Evolutionary conservation across 2,888 invertebrate species (phyloP), one percentile per base, ranked within the genome.

Genomic region (Papilio elwesi): DNA sequence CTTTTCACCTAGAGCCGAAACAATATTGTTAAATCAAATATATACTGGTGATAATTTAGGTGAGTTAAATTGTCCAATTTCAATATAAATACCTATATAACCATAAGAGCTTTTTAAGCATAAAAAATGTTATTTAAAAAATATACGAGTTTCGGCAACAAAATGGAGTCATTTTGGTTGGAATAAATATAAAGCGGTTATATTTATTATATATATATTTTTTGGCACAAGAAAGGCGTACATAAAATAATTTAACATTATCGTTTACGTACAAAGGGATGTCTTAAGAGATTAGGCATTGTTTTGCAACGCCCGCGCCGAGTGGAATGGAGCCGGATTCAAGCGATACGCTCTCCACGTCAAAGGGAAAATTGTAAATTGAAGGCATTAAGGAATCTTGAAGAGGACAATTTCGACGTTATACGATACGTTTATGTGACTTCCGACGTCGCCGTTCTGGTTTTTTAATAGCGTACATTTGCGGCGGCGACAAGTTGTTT

Each of bases 391-490:
- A 55, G 43, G 67, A 51, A 76, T 76, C 71, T 57, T 55, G 69
- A 76, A 73, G 68, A 68, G 59, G 74, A 77, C 75, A 76, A 78
- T 78, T 76, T 76, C 43, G 72, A 69, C 73, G 76, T 73, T 76
- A 75, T 71, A 74, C 75, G 77, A 78, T 77, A 78, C 74, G 72
- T 75, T 78, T 74, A 77, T 76, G 73, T 63, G 68, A 57, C 65
- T 12, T 53, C 68, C 9, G 36, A 55, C 47, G 43, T 26, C 11
- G 62, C 64, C 7, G 36, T 26, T 26, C 26, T 48, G 53, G 11
- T 38, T 55, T 47, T 57, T 70, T 69, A 26, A 63, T 15, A 48
- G 49, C 16, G 55, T 70, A 64, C 26, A 16, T 52, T 55, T 13
- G 16, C 7, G 48, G 16, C n/a, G 9, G 49, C 15, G 1, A 38